Evolutionary conservation across 1,140 invertebrate species (phyloP).

Genomic region (Luehdorfia chinensis): DNA sequence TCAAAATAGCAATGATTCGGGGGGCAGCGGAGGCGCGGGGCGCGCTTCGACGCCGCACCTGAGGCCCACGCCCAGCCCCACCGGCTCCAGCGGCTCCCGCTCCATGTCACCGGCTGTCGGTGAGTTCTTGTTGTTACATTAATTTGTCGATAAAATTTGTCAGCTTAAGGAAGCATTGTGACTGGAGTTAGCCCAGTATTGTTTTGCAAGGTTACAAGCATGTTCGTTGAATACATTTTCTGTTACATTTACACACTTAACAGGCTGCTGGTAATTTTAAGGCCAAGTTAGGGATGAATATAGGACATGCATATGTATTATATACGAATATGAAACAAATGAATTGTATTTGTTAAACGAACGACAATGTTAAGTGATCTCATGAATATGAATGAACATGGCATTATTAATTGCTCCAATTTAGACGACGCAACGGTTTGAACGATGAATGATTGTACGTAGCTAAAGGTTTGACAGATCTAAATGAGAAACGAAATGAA

Average conservation of each 20-base stretch:
- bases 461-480: slow-evolving; percentile 7
- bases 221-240: no score
- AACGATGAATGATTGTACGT: slow-evolving; percentile 4
- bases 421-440: slow-evolving; percentile 6
- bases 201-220: neutral
- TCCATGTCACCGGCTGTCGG: slow-evolving; percentile 97
- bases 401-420: slow-evolving; percentile 15
- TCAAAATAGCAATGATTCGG: slow-evolving; percentile 90
- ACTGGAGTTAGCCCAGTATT: no score
- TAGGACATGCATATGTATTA: no score
- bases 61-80: slow-evolving; percentile 94
- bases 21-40: slow-evolving; percentile 85
- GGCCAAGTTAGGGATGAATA: no score
- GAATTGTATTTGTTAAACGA: no score
- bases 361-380: no score
- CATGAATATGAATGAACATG: slow-evolving; percentile 16
- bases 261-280: no score
- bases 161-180: no score
- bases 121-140: slow-evolving; percentile 81
- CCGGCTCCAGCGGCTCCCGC: slow-evolving; percentile 93
- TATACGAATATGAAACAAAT: no score
- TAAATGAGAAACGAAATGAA: slow-evolving; percentile 5
- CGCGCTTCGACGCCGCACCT: slow-evolving; percentile 86
- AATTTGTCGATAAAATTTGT: no score
- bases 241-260: no score